Evolutionary conservation across 2,797 vertebrate genomes (phyloP).

Genomic region (Microctenopoma steveboyesi): DNA sequence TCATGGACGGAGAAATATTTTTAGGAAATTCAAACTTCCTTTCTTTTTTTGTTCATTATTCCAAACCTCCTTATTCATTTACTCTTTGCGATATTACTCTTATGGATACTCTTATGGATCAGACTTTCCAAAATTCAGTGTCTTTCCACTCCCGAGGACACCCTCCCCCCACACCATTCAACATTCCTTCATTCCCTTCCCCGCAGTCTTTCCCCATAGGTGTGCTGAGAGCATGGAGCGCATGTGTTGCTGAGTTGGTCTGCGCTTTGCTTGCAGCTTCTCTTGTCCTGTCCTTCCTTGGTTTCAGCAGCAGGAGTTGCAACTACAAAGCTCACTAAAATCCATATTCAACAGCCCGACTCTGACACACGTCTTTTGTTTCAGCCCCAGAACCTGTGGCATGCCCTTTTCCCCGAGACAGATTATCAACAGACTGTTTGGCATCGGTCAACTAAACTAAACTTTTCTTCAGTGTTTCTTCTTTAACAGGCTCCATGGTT

Average conservation of each 20-base stretch:
- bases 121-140: constrained; percentile 28
- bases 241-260: constrained; percentile 90
- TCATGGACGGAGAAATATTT: constrained; percentile 13
- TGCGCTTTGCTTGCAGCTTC: constrained; percentile 83
- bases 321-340: constrained; percentile 55
- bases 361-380: constrained; percentile 65
- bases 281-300: constrained; percentile 62
- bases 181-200: constrained; percentile 51
- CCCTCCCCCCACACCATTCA: not conserved
- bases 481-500: constrained; percentile 75
- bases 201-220: constrained; percentile 84
- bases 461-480: constrained; percentile 65
- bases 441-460: constrained; percentile 61
- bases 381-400: constrained; percentile 70
- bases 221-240: constrained; percentile 96
- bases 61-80: not conserved
- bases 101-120: not conserved
- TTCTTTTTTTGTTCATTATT: constrained; percentile 8
- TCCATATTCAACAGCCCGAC: constrained; percentile 34
- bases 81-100: not conserved
- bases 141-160: constrained; percentile 65
- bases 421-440: constrained; percentile 58
- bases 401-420: constrained; percentile 60
- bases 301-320: constrained; percentile 73
- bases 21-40: not conserved